Percentiles rank a stretch among this genome's conserved stretches.
These are phyloP conservation scores for Bungarus multicinctus DNA, from an alignment of 2,113 vertebrate genomes.

Conservation along the genomic window DNA sequence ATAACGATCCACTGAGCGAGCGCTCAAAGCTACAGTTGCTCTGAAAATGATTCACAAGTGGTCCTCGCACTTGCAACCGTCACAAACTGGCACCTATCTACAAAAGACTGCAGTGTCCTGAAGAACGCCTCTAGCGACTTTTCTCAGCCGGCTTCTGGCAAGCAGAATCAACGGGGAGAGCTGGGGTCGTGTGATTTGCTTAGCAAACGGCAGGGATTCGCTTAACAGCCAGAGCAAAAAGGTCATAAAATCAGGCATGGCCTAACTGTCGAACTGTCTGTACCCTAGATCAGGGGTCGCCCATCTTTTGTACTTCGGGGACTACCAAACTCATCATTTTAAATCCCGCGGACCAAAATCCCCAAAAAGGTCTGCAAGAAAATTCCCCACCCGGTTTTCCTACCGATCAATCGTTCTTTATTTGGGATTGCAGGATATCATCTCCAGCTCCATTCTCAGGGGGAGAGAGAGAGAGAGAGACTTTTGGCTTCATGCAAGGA, in stretches of 20 bases:
- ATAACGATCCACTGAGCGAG: not conserved
- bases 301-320: no score
- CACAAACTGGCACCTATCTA: not conserved
- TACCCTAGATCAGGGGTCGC: no score
- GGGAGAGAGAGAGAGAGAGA: no score
- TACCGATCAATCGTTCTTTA: no score
- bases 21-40: not conserved
- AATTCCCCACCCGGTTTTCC: no score
- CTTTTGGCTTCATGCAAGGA: no score
- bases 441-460: no score
- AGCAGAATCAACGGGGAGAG: not conserved
- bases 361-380: no score
- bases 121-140: no score
- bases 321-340: no score
- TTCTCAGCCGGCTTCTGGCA: not conserved
- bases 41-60: not conserved
- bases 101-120: not conserved
- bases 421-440: no score
- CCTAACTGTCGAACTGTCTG: not conserved
- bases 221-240: not conserved
- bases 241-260: not conserved
- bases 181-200: not conserved
- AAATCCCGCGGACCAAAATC: no score
- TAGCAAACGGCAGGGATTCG: not conserved
- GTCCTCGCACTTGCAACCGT: not conserved